phyloP scores from a whole-genome alignment of 2,888 invertebrate species.

The Lottia gigantea region DNA sequence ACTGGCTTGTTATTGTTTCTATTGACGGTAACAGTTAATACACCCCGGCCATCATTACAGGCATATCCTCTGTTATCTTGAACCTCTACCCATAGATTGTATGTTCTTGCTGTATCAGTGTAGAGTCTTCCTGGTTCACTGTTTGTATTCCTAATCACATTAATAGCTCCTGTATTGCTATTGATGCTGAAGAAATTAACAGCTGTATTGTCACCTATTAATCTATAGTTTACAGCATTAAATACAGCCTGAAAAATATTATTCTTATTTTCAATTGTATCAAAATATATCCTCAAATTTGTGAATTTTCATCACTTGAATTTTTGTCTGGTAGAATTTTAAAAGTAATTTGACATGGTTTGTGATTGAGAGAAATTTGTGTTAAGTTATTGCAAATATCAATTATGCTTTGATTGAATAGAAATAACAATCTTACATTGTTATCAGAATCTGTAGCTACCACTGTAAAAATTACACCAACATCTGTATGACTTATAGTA shows the following conservation, averaged over 20 bases:
- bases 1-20: neutral
- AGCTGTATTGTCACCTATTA: conserved; percentile 37
- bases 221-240: conserved; percentile 36
- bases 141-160: conserved; percentile 48
- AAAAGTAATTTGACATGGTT: too few relatives aligned
- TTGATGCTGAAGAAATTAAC: conserved; percentile 53
- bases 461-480: conserved; percentile 47
- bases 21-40: neutral
- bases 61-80: conserved; percentile 18
- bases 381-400: too few relatives aligned
- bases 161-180: conserved; percentile 51
- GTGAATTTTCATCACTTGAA: too few relatives aligned
- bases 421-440: too few relatives aligned
- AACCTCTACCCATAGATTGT: neutral
- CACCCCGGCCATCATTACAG: neutral
- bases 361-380: too few relatives aligned
- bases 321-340: too few relatives aligned
- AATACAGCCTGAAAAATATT: conserved; percentile 39
- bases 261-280: too few relatives aligned
- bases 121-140: conserved; percentile 12
- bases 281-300: too few relatives aligned
- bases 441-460: conserved; percentile 51
- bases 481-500: conserved; percentile 43
- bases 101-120: neutral
- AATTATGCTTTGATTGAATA: too few relatives aligned